phyloP scores from a whole-genome alignment of 2,888 invertebrate species.

The Pandemis heparana region DNA sequence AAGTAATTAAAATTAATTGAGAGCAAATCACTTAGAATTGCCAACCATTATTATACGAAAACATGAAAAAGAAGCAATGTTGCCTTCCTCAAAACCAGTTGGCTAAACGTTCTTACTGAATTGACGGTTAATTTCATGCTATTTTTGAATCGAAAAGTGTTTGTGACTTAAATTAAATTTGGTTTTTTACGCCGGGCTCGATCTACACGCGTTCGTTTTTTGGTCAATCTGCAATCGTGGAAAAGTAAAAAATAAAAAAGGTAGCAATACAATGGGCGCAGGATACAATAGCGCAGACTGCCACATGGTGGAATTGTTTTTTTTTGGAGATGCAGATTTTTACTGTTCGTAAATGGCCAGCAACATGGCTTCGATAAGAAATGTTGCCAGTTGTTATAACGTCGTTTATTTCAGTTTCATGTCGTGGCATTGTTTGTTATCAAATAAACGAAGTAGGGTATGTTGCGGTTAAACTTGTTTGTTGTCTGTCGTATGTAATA shows the following conservation, averaged over 20 bases:
- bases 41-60: conserved; percentile 16
- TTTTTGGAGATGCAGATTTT: conserved; percentile 71
- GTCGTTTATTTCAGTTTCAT: conserved; percentile 3
- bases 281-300: conserved; percentile 72
- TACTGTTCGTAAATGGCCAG: conserved; percentile 69
- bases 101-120: not conserved
- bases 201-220: conserved; percentile 74
- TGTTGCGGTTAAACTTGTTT: not conserved
- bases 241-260: conserved; percentile 71
- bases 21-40: conserved; percentile 28
- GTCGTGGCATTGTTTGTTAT: not conserved
- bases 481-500: not conserved
- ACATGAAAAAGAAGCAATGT: conserved; percentile 1
- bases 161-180: conserved; percentile 7
- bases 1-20: conserved; percentile 34
- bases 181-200: conserved; percentile 48
- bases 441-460: not conserved
- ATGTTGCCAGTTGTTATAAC: conserved; percentile 27
- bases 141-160: not conserved
- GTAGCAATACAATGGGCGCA: conserved; percentile 72
- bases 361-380: conserved; percentile 49
- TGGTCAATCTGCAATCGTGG: conserved; percentile 70
- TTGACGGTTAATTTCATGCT: conserved; percentile 8
- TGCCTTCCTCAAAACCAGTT: conserved; percentile 18
- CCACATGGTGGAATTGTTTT: conserved; percentile 72